phyloP scores from a whole-genome alignment of 2,888 invertebrate genomes.

The Steinernema carpocapsae region DNA sequence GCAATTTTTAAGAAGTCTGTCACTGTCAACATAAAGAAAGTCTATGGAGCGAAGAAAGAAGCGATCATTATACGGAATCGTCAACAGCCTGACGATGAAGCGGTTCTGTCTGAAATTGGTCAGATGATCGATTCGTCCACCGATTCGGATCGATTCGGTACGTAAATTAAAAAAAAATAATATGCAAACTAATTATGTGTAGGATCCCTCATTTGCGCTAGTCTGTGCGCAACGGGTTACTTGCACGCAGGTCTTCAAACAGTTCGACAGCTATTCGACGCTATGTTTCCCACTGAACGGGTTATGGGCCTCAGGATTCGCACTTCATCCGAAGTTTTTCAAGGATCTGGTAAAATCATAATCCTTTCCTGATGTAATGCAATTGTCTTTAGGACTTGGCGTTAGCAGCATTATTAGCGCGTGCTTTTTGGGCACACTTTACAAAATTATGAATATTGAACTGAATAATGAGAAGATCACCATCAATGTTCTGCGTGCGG shows the following conservation, averaged over 20 bases:
- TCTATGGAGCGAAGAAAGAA: neutral
- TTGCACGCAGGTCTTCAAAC: neutral
- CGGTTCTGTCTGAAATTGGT: neutral
- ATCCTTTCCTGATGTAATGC: conserved; percentile 11
- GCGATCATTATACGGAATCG: neutral
- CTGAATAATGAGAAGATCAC: conserved; percentile 14
- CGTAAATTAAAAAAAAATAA: neutral
- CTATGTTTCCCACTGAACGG: conserved; percentile 2
- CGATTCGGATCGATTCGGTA: neutral
- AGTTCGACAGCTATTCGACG: neutral
- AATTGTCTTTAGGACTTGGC: conserved; percentile 71
- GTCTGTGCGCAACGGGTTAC: conserved; percentile 50
- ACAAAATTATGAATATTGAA: conserved; percentile 25
- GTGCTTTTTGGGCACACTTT: neutral
- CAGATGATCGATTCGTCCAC: neutral
- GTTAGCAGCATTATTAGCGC: conserved; percentile 74
- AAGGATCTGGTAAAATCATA: conserved; percentile 62
- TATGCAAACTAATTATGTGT: conserved; percentile 22
- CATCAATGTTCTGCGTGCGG: conserved; percentile 70
- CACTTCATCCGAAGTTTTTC: conserved; percentile 51
- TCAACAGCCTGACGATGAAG: neutral
- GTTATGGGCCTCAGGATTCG: conserved; percentile 2
- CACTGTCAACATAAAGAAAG: neutral
- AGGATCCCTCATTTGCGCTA: conserved; percentile 57
- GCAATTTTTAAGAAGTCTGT: conserved; percentile 36